A percentile compares a stretch with the other conserved stretches of the same genome.
phyloP scores from a whole-genome alignment of 2,797 vertebrate genomes.

The Arnoldichthys spilopterus region DNA sequence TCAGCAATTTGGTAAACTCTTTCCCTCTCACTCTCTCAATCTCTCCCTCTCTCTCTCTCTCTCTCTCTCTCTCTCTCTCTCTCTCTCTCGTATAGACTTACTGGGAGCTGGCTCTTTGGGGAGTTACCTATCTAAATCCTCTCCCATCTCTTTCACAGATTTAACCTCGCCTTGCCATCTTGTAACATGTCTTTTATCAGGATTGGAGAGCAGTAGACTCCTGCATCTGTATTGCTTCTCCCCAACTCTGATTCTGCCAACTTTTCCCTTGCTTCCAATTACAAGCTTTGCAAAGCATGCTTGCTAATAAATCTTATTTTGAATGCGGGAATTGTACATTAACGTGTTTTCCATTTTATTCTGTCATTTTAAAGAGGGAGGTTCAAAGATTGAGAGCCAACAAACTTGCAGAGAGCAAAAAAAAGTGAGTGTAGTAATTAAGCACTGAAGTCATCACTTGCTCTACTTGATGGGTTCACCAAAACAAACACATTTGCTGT shows the following conservation, averaged over 20 bases:
- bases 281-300: conserved; percentile 24
- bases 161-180: conserved; percentile 24
- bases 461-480: conserved; percentile 14
- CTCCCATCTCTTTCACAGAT: conserved; percentile 14
- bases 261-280: conserved; percentile 22
- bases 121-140: conserved; percentile 26
- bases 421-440: conserved; percentile 31
- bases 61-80: not conserved
- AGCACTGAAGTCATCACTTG: conserved; percentile 14
- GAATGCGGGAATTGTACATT: conserved; percentile 22
- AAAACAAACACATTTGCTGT: conserved; percentile 24
- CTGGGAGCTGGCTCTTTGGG: not conserved
- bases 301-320: conserved; percentile 41
- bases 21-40: not conserved
- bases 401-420: not conserved
- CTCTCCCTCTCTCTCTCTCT: not conserved
- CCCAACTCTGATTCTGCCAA: conserved; percentile 13
- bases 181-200: conserved; percentile 32
- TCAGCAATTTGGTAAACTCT: conserved; percentile 22
- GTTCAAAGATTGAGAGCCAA: conserved; percentile 33
- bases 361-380: not conserved
- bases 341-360: conserved; percentile 21
- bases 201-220: not conserved
- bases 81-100: conserved; percentile 12
- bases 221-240: not conserved